Percentiles rank a stretch among this genome's conserved stretches.
phyloP scores from a whole-genome alignment of 2,113 vertebrate genomes.

The Barnardius zonarius region DNA sequence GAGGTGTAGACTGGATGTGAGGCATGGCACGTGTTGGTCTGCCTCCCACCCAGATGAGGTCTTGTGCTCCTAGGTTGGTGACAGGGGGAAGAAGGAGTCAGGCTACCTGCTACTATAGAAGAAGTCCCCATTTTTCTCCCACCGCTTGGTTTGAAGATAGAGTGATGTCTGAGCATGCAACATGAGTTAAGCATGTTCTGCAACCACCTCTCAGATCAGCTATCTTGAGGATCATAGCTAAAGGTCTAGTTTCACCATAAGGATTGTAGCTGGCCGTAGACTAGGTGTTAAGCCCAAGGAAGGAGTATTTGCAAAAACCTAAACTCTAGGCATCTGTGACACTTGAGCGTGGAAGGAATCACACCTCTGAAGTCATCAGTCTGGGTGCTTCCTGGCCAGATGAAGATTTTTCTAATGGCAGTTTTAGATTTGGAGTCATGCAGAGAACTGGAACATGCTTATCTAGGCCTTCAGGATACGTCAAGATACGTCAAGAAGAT shows the following conservation, averaged over 20 bases:
- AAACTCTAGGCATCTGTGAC: not conserved
- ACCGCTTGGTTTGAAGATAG: not conserved
- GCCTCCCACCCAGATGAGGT: not conserved
- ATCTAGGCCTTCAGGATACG: not conserved
- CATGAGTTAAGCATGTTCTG: not conserved
- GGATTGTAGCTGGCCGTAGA: not conserved
- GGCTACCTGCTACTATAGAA: not conserved
- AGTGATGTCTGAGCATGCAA: not conserved
- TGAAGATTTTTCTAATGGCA: not conserved
- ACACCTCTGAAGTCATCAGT: not conserved
- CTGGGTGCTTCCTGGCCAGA: not conserved
- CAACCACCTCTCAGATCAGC: not conserved
- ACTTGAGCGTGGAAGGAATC: not conserved
- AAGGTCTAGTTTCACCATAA: not conserved
- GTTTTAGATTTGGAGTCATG: not conserved
- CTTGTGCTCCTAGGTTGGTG: not conserved
- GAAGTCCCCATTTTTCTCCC: not conserved
- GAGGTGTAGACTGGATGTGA: not conserved
- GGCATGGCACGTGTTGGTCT: not conserved
- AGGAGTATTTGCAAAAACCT: not conserved
- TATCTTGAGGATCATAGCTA: not conserved
- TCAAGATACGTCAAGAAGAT: not conserved
- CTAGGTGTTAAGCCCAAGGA: not conserved
- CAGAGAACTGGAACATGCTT: not conserved
- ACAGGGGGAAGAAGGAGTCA: not conserved